phyloP scores from a whole-genome alignment of 2,888 invertebrate species.

The Diarsia mendica region DNA sequence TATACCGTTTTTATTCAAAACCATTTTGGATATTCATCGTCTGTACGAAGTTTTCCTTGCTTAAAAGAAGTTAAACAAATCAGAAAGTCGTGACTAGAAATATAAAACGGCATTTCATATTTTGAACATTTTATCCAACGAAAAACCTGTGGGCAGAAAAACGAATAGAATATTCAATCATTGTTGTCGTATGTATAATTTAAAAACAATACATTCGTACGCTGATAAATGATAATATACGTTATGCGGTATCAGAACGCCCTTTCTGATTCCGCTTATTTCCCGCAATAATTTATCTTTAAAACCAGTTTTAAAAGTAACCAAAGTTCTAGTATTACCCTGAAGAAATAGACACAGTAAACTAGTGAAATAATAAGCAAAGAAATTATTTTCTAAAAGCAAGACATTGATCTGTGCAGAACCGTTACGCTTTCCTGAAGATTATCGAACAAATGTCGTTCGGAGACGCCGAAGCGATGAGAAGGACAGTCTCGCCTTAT shows the following conservation, averaged over 20 bases:
- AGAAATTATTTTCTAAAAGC: constrained; percentile 53
- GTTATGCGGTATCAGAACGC: no score
- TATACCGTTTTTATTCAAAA: constrained; percentile 43
- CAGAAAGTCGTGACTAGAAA: constrained; percentile 40
- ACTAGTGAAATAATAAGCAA: constrained; percentile 10
- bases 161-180: background rate
- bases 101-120: constrained; percentile 23
- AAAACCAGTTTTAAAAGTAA: background rate
- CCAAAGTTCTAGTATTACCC: background rate
- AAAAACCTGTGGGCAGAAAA: background rate
- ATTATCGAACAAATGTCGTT: constrained; percentile 80
- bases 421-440: constrained; percentile 84
- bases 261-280: background rate
- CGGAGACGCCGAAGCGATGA: constrained; percentile 84
- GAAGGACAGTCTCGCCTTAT: constrained; percentile 87
- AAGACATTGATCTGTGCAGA: constrained; percentile 76
- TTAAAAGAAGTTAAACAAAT: constrained; percentile 44
- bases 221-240: background rate
- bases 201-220: background rate
- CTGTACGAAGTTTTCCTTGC: constrained; percentile 30
- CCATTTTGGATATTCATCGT: constrained; percentile 43
- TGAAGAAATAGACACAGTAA: constrained; percentile 10
- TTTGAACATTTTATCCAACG: background rate
- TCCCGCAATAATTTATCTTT: background rate
- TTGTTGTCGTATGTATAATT: background rate